These are phyloP conservation scores for Chrysemys picta DNA, from an alignment of 2,113 vertebrate genomes.

Conservation along the genomic window DNA sequence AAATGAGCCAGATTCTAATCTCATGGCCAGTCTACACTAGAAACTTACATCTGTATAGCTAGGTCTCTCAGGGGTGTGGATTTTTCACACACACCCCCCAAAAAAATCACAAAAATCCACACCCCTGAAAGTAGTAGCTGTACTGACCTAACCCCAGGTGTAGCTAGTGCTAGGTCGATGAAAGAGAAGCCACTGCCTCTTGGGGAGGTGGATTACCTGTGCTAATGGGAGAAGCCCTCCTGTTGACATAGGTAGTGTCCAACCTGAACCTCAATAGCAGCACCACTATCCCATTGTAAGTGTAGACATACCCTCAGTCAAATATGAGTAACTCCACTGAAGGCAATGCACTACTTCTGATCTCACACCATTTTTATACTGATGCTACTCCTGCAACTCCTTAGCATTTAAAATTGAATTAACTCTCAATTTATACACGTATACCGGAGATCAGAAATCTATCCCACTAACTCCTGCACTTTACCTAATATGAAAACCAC, in stretches of 20 bases:
- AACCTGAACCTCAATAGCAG: neutral
- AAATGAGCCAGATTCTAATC: neutral
- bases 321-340: neutral
- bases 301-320: neutral
- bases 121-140: neutral
- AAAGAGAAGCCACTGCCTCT: neutral
- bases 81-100: too few relatives aligned
- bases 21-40: neutral
- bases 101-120: neutral
- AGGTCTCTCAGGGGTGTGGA: neutral
- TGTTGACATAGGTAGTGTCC: neutral
- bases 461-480: neutral
- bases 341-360: neutral
- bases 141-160: neutral
- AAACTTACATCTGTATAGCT: neutral
- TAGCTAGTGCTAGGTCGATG: neutral
- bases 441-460: neutral
- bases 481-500: fast-evolving
- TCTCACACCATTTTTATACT: neutral
- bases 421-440: neutral
- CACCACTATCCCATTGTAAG: neutral
- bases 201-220: neutral
- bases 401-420: too few relatives aligned
- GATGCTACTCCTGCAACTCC: neutral
- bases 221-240: neutral